phyloP scores from a whole-genome alignment of 2,113 vertebrate genomes.

The Benthochromis sp. region DNA sequence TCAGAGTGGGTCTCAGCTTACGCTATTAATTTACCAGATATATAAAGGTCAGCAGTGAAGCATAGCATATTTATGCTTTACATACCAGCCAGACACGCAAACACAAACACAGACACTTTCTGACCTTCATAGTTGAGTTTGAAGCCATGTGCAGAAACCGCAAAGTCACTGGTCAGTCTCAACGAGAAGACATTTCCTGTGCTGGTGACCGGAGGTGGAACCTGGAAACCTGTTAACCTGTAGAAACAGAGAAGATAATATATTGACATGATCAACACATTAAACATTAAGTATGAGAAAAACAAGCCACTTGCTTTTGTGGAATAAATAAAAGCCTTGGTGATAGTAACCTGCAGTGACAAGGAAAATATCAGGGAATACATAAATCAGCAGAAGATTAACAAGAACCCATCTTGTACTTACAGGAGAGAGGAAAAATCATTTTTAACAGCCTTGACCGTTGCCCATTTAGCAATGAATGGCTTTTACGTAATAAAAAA shows the following conservation, averaged over 20 bases:
- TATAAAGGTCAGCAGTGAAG: not conserved
- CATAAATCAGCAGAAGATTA: not conserved
- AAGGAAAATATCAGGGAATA: not conserved
- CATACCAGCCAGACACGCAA: not conserved
- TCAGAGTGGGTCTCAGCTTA: not conserved
- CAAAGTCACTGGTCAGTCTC: slow-evolving; percentile 68
- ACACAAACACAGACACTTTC: not conserved
- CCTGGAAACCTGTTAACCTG: slow-evolving; percentile 66
- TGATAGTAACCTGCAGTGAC: not conserved
- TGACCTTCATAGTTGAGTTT: slow-evolving; percentile 70
- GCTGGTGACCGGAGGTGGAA: slow-evolving; percentile 65
- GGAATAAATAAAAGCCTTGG: not conserved
- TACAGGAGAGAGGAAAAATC: not conserved
- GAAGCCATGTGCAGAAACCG: slow-evolving; percentile 68
- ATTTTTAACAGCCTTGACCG: not conserved
- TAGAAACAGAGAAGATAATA: not conserved
- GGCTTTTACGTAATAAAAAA: not conserved
- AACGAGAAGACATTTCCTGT: slow-evolving; percentile 64
- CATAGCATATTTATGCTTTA: not conserved
- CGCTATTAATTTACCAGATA: not conserved
- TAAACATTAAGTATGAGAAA: not conserved
- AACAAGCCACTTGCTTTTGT: not conserved
- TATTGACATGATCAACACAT: not conserved
- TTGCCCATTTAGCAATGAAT: not conserved
- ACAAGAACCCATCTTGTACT: not conserved